Evolutionary conservation across 2,797 vertebrate species (phyloP), one percentile per base, ranked within the genome.

Genomic region (Scleropages formosus): DNA sequence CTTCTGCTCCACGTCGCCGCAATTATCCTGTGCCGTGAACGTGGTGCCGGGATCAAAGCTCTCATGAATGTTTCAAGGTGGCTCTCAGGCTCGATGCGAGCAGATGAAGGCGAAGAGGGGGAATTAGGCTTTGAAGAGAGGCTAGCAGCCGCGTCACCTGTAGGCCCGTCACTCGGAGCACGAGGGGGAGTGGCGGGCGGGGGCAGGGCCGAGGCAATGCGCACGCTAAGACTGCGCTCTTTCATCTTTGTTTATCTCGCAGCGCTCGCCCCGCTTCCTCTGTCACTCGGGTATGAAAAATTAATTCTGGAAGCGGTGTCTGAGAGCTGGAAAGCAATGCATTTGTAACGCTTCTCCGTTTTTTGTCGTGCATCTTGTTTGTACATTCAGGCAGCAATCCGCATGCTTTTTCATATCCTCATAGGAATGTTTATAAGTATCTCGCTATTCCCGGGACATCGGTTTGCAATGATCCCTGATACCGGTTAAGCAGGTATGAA

Each of bases 241-340:
- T 56, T 62, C 27, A 56, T 71, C 59, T 72, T 56, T 60, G 31
- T 67, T 68, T 75, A 58, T 39, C n/a, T 39, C 56, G n/a, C n/a
- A 18, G 27, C 10, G 12, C 60, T 51, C 7, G 20, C 11, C 47
- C 58, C 0, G 8, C 47, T 75, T n/a, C 4, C 8, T 24, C 18
- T 58, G 59, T 44, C 18, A 18, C n/a, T 20, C 22, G 15, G 39
- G 22, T n/a, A 53, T 71, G 8, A 63, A 22, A 76, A 53, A 63
- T 53, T 69, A 16, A 63, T 75, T 58, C 63, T 65, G 12, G 27
- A 20, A 63, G 13, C 13, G 4, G 18, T 13, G 20, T 47, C 13
- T 51, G 16, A 7, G 3, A 61, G 51, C 58, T 20, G 22, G 12
- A 63, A 18, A 31, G 47, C n/a, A 53, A 46, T 20, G 8, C 20